Evolutionary conservation across 2,113 vertebrate genomes (phyloP), one percentile per base, ranked within the genome.

Genomic region (Arenaria interpres): DNA sequence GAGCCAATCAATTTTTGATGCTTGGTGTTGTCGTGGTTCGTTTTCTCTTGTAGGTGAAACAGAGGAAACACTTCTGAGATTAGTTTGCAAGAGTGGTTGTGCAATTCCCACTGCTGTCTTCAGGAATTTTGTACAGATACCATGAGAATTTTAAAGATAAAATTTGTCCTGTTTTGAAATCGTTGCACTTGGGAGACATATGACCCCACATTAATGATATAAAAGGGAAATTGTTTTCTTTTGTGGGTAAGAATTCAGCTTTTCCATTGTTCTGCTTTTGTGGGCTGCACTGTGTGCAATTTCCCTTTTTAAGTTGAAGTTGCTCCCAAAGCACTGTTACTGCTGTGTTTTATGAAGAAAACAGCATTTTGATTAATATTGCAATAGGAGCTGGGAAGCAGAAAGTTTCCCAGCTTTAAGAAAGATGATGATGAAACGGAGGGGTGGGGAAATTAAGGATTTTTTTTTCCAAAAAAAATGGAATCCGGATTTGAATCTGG

Each of bases 31-130:
- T 33, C 2, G 25, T 51, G 51, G 69, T 53, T 94, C 76, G 12
- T 85, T 79, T 94, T 14, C 66, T 80, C 32, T 39, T 57, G 56
- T 14, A 66, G 68, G 39, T 73, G 89, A 84, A 88, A 56, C 5
- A 80, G 68, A 59, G 66, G 51, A 77, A 83, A 28, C 39, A 2
- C 62, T 35, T 68, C 3, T n/a, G 82, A 92, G 92, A 62, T 67
- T 10, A 72, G 66, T 94, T 89, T 74, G 54, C 50, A 57, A 25
- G 35, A 77, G 43, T 35, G 20, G 14, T 64, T 85, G 64, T 39
- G 35, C 63, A 56, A 56, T 75, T 96, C 81, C 80, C 64, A 14
- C 54, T 57, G 74, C 90, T 95, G 78, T 33, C 78, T 24, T 80
- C 51, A 51, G 81, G 67, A 88, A 60, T 79, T 93, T 54, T n/a